These are phyloP conservation scores for Acrobasis suavella DNA, from an alignment of 2,888 invertebrate genomes.

Conservation along the genomic window DNA sequence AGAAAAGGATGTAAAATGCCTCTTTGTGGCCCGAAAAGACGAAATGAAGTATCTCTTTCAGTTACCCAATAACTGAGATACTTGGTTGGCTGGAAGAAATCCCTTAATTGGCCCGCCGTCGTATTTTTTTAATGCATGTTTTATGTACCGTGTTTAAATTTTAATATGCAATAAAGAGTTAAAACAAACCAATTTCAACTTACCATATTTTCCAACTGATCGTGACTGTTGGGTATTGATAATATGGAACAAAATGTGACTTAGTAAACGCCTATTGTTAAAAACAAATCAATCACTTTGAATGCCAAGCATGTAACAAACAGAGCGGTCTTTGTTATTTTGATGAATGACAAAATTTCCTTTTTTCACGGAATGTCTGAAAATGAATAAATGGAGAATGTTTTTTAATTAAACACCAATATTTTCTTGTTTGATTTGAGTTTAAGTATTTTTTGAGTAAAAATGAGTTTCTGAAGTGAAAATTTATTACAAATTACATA, in stretches of 20 bases:
- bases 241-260: neutral
- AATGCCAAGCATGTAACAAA: slow-evolving; percentile 1
- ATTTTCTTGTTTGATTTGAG: neutral
- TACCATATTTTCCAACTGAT: too few relatives aligned
- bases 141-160: too few relatives aligned
- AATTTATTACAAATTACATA: too few relatives aligned
- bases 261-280: slow-evolving; percentile 2
- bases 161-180: neutral
- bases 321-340: slow-evolving; percentile 3
- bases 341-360: slow-evolving; percentile 1
- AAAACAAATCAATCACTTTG: neutral
- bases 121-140: too few relatives aligned
- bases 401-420: neutral
- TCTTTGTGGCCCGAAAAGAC: too few relatives aligned
- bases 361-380: neutral
- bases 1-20: too few relatives aligned
- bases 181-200: too few relatives aligned
- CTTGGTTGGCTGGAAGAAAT: too few relatives aligned
- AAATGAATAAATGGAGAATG: neutral
- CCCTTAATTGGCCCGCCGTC: too few relatives aligned
- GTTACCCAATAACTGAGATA: too few relatives aligned
- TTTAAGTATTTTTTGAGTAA: neutral
- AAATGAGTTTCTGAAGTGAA: too few relatives aligned
- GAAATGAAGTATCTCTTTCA: too few relatives aligned
- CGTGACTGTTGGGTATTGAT: neutral